phyloP scores from a whole-genome alignment of 2,797 vertebrate genomes.

The Urosaurus nigricauda region DNA sequence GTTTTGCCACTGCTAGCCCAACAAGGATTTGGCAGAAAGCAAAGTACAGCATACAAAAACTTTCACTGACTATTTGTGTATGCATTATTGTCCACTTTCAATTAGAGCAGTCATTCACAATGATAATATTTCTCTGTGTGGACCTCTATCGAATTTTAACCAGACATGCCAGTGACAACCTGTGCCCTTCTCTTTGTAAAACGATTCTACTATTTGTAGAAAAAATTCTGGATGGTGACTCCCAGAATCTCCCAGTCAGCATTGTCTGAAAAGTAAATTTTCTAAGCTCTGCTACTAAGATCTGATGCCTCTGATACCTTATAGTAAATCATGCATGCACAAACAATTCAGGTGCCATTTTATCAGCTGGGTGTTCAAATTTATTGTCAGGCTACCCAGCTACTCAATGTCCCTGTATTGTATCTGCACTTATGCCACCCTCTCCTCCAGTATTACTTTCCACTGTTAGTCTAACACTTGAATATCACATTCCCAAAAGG shows the following conservation, averaged over 20 bases:
- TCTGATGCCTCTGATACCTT: too few relatives aligned
- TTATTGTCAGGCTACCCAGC: accelerated
- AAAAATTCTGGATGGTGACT: too few relatives aligned
- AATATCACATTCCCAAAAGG: not conserved
- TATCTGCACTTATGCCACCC: not conserved
- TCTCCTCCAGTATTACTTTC: not conserved
- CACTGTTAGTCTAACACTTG: not conserved
- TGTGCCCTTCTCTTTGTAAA: not conserved
- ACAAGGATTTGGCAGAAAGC: not conserved
- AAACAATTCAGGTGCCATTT: not conserved
- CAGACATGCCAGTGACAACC: not conserved
- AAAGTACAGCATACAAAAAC: too few relatives aligned
- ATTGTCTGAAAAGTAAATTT: too few relatives aligned
- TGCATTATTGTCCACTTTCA: not conserved
- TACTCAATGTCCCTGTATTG: not conserved
- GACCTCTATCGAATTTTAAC: not conserved
- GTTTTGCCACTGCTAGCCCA: not conserved
- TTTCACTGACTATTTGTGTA: too few relatives aligned
- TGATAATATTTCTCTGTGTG: too few relatives aligned
- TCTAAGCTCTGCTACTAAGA: too few relatives aligned
- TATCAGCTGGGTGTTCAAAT: not conserved
- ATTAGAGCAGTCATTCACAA: not conserved
- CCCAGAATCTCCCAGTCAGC: too few relatives aligned
- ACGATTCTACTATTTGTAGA: not conserved
- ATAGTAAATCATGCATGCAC: slow-evolving; percentile 21